Evolutionary conservation across 2,797 vertebrate species (phyloP), one percentile per base, ranked within the genome.

Genomic region (Macrochelys suwanniensis): DNA sequence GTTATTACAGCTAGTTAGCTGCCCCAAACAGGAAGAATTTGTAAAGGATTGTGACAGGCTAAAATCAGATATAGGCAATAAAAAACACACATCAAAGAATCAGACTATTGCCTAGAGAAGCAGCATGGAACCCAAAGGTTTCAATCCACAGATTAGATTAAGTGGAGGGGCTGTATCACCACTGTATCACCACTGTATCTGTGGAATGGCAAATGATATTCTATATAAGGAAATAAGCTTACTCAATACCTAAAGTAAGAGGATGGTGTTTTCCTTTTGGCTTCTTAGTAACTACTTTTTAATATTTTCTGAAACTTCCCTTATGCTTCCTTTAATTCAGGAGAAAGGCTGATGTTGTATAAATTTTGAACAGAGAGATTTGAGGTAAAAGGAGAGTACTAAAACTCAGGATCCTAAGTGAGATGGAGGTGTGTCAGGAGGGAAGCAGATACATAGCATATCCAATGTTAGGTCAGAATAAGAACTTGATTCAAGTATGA

Each of bases 71-170:
- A 2, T 5, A 1, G 28, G 47, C 45, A 15, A 45, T 13, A 59
- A 59, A 31, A 59, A 31, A 6, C 5, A 54, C 53, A 54, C 53
- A 54, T 21, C n/a, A 19, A 61, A 37, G 84, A 76, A 33, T 4
- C 15, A 61, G n/a, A 76, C 13, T 61, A 31, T 7, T 53, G 16
- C 25, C 56, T 21, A 31, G 0, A 0, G 28, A 82, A 76, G 57
- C 5, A 11, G 68, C 47, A 31, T n/a, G 57, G 15, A n/a, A 74
- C n/a, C 79, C 19, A 8, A 2, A 77, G 15, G 42, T 49, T 83
- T 84, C 56, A 0, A 1, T 3, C 54, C 81, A 74, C 0, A 1
- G 59, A 47, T 68, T 25, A 71, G n/a, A 12, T n/a, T 42, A 28
- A 42, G 47, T 42, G 33, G 47, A 4, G 23, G 47, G 42, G 47